These are phyloP conservation scores for Conus betulinus DNA, from an alignment of 1,140 invertebrate species.

Conservation along the genomic window DNA sequence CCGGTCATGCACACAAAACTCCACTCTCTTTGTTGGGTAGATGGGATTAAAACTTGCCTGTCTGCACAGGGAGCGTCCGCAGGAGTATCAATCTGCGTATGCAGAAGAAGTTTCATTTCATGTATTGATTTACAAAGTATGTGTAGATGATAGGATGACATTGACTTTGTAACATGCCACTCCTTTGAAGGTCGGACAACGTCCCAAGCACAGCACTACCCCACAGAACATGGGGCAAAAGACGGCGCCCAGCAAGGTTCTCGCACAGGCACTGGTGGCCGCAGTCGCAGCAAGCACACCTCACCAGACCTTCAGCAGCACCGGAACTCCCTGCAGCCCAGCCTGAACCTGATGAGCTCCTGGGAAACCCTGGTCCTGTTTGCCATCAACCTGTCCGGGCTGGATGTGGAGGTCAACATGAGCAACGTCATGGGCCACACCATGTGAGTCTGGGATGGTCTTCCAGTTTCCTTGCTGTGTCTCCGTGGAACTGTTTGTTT, in stretches of 20 bases:
- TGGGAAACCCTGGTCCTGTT: slow-evolving; percentile 98
- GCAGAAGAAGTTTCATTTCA: no score
- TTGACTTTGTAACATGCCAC: no score
- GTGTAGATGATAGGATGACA: no score
- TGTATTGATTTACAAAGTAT: no score
- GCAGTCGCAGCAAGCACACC: slow-evolving; percentile 33
- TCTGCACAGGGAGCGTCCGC: no score
- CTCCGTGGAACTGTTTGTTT: no score
- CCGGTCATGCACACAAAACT: no score
- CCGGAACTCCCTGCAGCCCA: slow-evolving; percentile 41
- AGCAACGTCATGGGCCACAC: slow-evolving; percentile 99
- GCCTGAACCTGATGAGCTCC: slow-evolving; percentile 49
- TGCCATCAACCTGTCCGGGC: slow-evolving; percentile 94
- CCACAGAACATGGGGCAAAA: background rate
- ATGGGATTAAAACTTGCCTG: no score
- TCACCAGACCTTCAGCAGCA: slow-evolving; percentile 50
- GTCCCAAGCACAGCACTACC: slow-evolving; percentile 7
- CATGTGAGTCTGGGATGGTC: slow-evolving; percentile 78
- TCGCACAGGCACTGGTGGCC: background rate
- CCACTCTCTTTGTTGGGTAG: no score
- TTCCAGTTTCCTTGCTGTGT: no score
- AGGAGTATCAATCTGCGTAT: no score
- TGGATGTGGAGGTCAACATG: slow-evolving; percentile 99
- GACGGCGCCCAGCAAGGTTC: slow-evolving; percentile 23
- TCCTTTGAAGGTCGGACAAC: no score